phyloP scores from a whole-genome alignment of 2,113 vertebrate species.

The Planiliza haematocheilus region DNA sequence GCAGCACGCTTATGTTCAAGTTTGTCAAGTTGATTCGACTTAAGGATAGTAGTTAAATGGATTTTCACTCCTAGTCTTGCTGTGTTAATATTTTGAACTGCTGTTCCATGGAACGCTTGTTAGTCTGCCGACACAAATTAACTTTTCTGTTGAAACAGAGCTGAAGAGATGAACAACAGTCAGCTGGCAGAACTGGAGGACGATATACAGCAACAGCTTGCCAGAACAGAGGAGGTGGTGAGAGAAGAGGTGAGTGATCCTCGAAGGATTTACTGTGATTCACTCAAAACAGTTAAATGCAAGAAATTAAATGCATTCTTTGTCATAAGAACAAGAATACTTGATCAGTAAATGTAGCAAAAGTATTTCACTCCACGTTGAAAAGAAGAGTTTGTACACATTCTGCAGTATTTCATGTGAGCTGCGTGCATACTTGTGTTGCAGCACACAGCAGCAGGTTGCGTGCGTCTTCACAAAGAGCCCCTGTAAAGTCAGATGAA shows the following conservation, averaged over 20 bases:
- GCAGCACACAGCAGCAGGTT: slow-evolving; percentile 37
- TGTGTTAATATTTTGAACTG: not conserved
- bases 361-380: not conserved
- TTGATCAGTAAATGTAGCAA: not conserved
- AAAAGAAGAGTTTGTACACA: not conserved
- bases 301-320: not conserved
- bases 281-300: not conserved
- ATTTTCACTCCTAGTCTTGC: not conserved
- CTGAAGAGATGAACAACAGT: slow-evolving; percentile 77
- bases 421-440: slow-evolving; percentile 56
- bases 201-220: slow-evolving; percentile 80
- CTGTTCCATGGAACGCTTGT: not conserved
- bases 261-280: slow-evolving; percentile 4
- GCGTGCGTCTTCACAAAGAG: slow-evolving; percentile 69
- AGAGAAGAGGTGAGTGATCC: slow-evolving; percentile 77
- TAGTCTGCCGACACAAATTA: not conserved
- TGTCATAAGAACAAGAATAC: not conserved
- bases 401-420: slow-evolving; percentile 14
- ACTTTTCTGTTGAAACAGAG: slow-evolving; percentile 66
- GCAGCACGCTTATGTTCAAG: slow-evolving; percentile 8
- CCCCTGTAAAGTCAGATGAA: slow-evolving; percentile 66
- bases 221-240: slow-evolving; percentile 70
- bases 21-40: not conserved
- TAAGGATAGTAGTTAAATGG: not conserved
- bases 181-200: slow-evolving; percentile 84